These are phyloP conservation scores for Steinernema hermaphroditum DNA, from an alignment of 2,888 invertebrate genomes.

Conservation along the genomic window DNA sequence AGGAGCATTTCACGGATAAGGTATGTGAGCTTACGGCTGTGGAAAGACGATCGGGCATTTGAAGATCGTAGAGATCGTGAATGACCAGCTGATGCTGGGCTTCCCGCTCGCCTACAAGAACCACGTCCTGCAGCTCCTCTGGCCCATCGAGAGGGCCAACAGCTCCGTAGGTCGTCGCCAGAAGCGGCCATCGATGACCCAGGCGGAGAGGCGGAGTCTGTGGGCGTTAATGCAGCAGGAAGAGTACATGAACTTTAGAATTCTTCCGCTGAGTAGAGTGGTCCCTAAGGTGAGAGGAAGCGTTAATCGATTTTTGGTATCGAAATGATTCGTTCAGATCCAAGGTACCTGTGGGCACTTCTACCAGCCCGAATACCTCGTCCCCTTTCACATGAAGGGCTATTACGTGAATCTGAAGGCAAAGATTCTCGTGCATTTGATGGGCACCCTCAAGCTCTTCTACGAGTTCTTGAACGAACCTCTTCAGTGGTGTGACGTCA, in stretches of 20 bases:
- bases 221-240: constrained; percentile 65
- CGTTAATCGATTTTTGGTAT: not conserved
- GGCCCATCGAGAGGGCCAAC: constrained; percentile 49
- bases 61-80: constrained; percentile 61
- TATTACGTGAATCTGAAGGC: constrained; percentile 66
- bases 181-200: constrained; percentile 47
- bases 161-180: constrained; percentile 32
- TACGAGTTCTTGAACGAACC: constrained; percentile 67
- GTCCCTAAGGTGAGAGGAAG: constrained; percentile 57
- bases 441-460: constrained; percentile 66
- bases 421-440: constrained; percentile 67
- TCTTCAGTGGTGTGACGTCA: constrained; percentile 70
- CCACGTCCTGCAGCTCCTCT: constrained; percentile 61
- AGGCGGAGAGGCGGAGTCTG: constrained; percentile 57
- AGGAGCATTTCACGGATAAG: constrained; percentile 55
- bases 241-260: constrained; percentile 58
- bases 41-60: no score
- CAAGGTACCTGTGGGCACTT: constrained; percentile 69
- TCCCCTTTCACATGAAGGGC: constrained; percentile 64
- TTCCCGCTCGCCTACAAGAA: constrained; percentile 59
- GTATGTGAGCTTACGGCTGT: constrained; percentile 37
- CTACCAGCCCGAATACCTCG: constrained; percentile 67
- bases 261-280: constrained; percentile 61
- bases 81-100: constrained; percentile 56
- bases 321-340: constrained; percentile 40